These are phyloP conservation scores for Drosophila lowei DNA, from an alignment of 1,140 invertebrate species.

Conservation along the genomic window DNA sequence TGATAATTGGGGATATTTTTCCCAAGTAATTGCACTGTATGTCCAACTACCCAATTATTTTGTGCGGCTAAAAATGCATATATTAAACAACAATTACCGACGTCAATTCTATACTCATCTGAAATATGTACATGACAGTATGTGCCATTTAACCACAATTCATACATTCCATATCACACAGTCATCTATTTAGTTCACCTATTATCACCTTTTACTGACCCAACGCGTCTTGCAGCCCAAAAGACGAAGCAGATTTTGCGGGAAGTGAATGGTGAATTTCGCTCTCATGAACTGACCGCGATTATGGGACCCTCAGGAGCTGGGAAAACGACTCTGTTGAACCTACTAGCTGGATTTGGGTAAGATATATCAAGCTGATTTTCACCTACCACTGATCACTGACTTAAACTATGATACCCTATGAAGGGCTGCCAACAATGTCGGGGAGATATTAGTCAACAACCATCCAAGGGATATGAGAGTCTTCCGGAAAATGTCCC, in stretches of 20 bases:
- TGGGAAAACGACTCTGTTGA: conserved; percentile 94
- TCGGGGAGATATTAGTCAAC: conserved; percentile 89
- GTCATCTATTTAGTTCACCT: neutral
- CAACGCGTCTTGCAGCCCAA: conserved; percentile 21
- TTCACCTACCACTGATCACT: neutral
- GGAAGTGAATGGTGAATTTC: conserved; percentile 73
- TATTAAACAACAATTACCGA: conserved; percentile 37
- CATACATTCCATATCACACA: neutral
- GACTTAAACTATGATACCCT: neutral
- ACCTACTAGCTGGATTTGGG: conserved; percentile 94
- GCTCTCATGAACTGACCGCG: conserved; percentile 87
- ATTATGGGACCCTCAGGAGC: conserved; percentile 94
- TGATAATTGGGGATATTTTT: conserved; percentile 26
- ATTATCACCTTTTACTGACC: neutral
- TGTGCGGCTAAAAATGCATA: conserved; percentile 28
- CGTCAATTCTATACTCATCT: conserved; percentile 3
- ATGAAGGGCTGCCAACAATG: conserved; percentile 78
- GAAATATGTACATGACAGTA: neutral
- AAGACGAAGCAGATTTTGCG: conserved; percentile 63
- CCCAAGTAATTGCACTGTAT: conserved; percentile 16
- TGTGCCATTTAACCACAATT: neutral
- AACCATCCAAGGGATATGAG: conserved; percentile 89
- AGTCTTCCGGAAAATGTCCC: conserved; percentile 92
- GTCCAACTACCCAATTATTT: conserved; percentile 4
- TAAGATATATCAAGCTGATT: conserved; percentile 73